Evolutionary conservation across 2,888 invertebrate species (phyloP), one percentile per base, ranked within the genome.

Genomic region (Actias luna): DNA sequence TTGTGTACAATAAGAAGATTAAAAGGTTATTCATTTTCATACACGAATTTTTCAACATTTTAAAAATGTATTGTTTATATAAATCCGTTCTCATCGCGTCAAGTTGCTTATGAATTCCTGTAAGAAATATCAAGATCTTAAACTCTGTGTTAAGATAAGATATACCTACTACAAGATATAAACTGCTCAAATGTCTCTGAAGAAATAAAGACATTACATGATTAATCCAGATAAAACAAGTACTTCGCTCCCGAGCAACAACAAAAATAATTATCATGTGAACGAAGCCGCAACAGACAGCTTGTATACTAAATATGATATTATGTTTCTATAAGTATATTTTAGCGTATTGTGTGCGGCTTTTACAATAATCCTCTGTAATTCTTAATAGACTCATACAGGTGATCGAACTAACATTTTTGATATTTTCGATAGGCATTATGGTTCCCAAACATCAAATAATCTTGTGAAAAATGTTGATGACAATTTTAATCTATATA

Each of bases 341-440:
- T 70, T 74, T 69, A 65, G 67, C 39, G 57, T 69, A 79, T 76
- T 78, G 74, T 78, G 67, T 63, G 61, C 61, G 65, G 63, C 72
- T 74, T 79, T 76, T 70, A 65, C 60, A 61, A 65, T 85, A 85
- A 89, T 89, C 83, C 77, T 61, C 70, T 73, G 76, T 89, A 90
- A 91, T 89, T 84, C 89, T 76, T 88, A 89, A 91, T 90, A 80
- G 87, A 87, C 88, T 88, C 85, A 88, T 78, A 82, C 87, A 89
- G 88, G 88, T 89, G 85, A 88, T 80, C 82, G 83, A 80, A 76
- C 79, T 87, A 87, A 88, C 81, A 80, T 83, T 79, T 84, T 80
- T 82, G 75, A 80, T 83, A 80, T 78, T 72, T 75, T 66, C 63
- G 55, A 60, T 64, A 36, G 31, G 27, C 18, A 29, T 68, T 67